Percentiles rank a stretch among this genome's conserved stretches.
These are phyloP conservation scores for Geotrypetes seraphini DNA, from an alignment of 2,797 vertebrate genomes.

Conservation along the genomic window DNA sequence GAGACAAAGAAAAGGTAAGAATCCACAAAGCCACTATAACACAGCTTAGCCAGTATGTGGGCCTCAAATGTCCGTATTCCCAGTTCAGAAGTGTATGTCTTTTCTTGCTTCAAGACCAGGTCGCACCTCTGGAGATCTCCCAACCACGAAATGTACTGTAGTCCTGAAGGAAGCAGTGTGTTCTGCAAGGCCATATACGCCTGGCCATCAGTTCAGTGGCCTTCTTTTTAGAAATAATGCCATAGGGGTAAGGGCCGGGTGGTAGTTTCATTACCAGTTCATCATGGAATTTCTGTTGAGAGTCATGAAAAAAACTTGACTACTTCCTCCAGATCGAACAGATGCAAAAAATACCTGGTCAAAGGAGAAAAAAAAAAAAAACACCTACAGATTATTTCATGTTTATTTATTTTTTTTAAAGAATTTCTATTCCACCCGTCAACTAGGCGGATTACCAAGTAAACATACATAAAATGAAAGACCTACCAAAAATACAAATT, in stretches of 20 bases:
- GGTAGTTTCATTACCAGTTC: slow-evolving; percentile 87
- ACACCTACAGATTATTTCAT: too few relatives aligned
- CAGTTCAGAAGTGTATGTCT: slow-evolving; percentile 44
- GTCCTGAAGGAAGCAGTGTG: slow-evolving; percentile 25
- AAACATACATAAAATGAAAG: too few relatives aligned
- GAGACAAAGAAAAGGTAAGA: slow-evolving; percentile 42
- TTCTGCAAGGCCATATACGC: slow-evolving; percentile 40
- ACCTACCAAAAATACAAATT: too few relatives aligned
- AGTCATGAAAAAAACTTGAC: slow-evolving; percentile 99
- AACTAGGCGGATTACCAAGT: too few relatives aligned
- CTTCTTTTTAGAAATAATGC: slow-evolving; percentile 58
- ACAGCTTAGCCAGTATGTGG: slow-evolving; percentile 57
- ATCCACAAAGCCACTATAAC: slow-evolving; percentile 53
- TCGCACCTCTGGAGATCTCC: slow-evolving; percentile 29
- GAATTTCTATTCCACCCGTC: too few relatives aligned
- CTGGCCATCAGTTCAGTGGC: slow-evolving; percentile 55
- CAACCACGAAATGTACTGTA: slow-evolving; percentile 20
- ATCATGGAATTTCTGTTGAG: slow-evolving; percentile 99
- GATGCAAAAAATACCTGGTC: slow-evolving; percentile 95
- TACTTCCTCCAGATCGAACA: slow-evolving; percentile 94
- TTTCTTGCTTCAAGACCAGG: slow-evolving; percentile 36
- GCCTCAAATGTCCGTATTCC: slow-evolving; percentile 36
- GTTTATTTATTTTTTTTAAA: too few relatives aligned
- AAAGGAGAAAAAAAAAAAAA: too few relatives aligned
- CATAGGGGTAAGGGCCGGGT: slow-evolving; percentile 48